These are phyloP conservation scores for Eledone cirrhosa DNA, from an alignment of 2,888 invertebrate species.

Conservation along the genomic window DNA sequence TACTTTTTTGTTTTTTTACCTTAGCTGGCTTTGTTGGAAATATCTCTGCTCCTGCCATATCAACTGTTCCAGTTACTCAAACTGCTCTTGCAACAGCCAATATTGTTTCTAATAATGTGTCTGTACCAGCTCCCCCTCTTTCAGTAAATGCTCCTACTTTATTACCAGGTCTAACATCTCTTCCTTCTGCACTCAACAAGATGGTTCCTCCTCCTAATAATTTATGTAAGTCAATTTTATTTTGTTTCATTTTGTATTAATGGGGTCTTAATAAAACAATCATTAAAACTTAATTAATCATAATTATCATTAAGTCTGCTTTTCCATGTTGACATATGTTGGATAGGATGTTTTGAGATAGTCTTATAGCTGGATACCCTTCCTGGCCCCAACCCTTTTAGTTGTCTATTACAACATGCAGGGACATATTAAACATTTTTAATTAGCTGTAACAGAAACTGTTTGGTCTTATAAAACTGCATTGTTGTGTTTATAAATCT, in stretches of 20 bases:
- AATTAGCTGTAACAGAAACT: too few species aligned
- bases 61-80: slow-evolving; percentile 6
- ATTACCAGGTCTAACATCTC: neutral
- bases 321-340: too few species aligned
- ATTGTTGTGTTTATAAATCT: too few species aligned
- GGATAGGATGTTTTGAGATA: too few species aligned
- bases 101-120: slow-evolving; percentile 1
- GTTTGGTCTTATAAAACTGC: too few species aligned
- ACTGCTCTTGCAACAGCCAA: slow-evolving; percentile 20
- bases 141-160: neutral
- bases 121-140: slow-evolving; percentile 1
- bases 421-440: too few species aligned
- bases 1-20: neutral
- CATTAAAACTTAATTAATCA: neutral
- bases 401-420: too few species aligned
- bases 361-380: too few species aligned
- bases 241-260: neutral
- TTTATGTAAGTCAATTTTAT: neutral
- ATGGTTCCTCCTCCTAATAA: neutral
- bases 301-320: too few species aligned
- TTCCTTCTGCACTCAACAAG: neutral
- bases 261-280: neutral
- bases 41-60: slow-evolving; percentile 11
- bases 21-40: neutral
- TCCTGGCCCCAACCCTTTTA: too few species aligned